A percentile compares a stretch with the other conserved stretches of the same genome.
Conservation (phyloP, 1,140 invertebrate species). For the Penaeus indicus region DNA sequence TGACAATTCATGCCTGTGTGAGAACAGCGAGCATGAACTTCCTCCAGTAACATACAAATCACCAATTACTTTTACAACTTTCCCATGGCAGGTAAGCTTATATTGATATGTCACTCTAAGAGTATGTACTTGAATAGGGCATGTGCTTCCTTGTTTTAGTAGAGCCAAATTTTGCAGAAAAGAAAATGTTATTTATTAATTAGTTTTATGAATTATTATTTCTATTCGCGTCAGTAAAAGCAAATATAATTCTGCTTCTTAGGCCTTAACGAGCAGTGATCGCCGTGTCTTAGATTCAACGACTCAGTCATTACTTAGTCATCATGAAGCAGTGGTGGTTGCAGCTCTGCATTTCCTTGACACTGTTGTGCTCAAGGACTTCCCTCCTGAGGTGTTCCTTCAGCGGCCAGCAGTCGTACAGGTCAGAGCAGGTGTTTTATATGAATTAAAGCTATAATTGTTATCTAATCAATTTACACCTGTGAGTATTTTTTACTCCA, state of each 20-base stretch:
- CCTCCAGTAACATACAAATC: too few species aligned
- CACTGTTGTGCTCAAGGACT: conserved; percentile 53
- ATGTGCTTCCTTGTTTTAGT: too few species aligned
- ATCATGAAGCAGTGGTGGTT: conserved; percentile 26
- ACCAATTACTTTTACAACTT: too few species aligned
- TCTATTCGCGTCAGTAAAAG: neutral
- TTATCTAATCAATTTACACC: neutral
- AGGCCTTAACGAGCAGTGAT: conserved; percentile 53
- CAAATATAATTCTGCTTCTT: conserved; percentile 3
- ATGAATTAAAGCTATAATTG: neutral
- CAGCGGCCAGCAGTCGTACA: conserved; percentile 57
- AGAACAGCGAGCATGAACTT: too few species aligned
- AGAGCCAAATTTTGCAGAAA: too few species aligned
- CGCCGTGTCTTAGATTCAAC: conserved; percentile 48
- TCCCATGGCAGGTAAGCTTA: too few species aligned
- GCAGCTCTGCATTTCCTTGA: conserved; percentile 55
- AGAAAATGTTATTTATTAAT: neutral
- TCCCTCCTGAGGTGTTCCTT: conserved; percentile 55
- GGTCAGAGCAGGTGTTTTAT: conserved; percentile 1
- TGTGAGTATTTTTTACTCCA: too few species aligned
- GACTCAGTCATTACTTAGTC: conserved; percentile 38
- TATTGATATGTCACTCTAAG: too few species aligned
- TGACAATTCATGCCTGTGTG: too few species aligned
- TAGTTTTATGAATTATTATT: neutral
- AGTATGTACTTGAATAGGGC: too few species aligned